Conservation (phyloP, 2,113 vertebrate species). For the Poecile atricapillus region DNA sequence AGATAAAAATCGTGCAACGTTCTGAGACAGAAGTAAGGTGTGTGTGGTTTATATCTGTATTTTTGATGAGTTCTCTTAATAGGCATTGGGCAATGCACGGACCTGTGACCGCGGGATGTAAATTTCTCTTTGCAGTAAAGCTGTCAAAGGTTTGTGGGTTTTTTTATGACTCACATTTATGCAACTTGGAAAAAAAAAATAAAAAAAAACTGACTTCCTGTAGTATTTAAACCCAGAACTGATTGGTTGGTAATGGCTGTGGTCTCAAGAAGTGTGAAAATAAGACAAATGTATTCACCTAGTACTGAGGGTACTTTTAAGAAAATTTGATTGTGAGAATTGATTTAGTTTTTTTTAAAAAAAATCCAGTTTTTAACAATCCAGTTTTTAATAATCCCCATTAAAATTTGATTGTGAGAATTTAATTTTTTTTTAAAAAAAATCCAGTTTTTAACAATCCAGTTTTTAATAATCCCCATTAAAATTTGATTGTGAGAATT, state of each 20-base stretch:
- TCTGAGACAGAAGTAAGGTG: conserved; percentile 62
- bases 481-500: background rate
- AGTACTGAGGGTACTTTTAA: background rate
- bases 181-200: background rate
- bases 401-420: background rate
- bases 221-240: background rate
- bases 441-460: background rate
- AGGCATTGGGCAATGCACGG: conserved; percentile 35
- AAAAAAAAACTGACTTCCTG: conserved; percentile 14
- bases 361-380: background rate
- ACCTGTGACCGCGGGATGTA: conserved; percentile 50
- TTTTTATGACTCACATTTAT: conserved; percentile 52
- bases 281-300: background rate
- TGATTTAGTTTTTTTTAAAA: fast-evolving
- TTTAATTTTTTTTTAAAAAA: fast-evolving
- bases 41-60: conserved; percentile 63
- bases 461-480: background rate
- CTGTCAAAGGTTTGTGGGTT: conserved; percentile 31
- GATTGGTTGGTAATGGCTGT: background rate
- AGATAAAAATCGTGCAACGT: conserved; percentile 60
- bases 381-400: background rate
- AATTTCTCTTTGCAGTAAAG: conserved; percentile 63
- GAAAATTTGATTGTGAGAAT: background rate
- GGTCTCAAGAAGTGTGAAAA: background rate
- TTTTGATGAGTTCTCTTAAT: conserved; percentile 70